Conservation (phyloP, 2,113 vertebrate genomes). For the Heterotilapia buettikoferi region DNA sequence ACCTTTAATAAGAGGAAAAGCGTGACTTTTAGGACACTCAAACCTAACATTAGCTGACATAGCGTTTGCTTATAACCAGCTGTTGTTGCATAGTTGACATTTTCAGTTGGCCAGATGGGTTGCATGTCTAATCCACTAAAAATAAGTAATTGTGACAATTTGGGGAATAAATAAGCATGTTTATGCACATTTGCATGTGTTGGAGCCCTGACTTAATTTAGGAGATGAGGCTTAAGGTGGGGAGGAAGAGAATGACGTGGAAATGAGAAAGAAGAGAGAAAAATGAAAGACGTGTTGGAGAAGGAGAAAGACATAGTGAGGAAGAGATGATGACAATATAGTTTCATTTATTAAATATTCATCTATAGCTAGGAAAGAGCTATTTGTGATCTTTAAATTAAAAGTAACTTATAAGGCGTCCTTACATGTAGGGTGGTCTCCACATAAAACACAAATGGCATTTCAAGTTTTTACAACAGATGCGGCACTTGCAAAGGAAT, state of each 20-base stretch:
- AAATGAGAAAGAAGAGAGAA: background rate
- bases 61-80: background rate
- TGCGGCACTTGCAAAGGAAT: background rate
- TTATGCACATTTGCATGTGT: background rate
- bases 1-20: background rate
- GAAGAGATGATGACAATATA: background rate
- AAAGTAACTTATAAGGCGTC: background rate
- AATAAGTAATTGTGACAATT: background rate
- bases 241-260: background rate
- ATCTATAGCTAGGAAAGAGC: background rate
- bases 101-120: background rate
- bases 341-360: background rate
- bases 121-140: background rate
- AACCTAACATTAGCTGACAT: background rate
- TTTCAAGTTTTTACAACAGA: background rate
- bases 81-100: background rate
- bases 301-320: background rate
- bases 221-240: background rate
- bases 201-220: background rate
- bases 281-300: background rate
- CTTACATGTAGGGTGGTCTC: background rate
- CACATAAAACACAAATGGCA: background rate
- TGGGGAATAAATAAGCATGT: background rate
- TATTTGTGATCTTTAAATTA: background rate
- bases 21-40: background rate